Percentiles rank a stretch among this genome's conserved stretches.
phyloP scores from a whole-genome alignment of 2,113 vertebrate genomes.

The Eulemur macaco region DNA sequence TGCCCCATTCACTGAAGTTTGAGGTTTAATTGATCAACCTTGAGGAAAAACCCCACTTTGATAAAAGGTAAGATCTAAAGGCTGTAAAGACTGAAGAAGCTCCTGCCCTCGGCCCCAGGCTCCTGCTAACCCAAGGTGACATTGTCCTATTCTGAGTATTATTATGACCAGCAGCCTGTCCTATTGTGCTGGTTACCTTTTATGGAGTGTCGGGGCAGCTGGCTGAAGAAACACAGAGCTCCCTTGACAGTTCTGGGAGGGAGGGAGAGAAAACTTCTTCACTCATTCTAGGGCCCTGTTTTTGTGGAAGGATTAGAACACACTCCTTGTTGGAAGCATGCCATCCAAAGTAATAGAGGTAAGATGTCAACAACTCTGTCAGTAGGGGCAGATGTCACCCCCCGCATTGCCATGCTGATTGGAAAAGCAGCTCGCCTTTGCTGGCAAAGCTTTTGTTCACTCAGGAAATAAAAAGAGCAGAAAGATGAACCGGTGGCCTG shows the following conservation, averaged over 20 bases:
- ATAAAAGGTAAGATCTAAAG: constrained; percentile 3
- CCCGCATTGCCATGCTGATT: background rate
- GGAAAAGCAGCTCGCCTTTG: background rate
- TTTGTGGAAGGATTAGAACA: background rate
- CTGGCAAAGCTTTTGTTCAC: background rate
- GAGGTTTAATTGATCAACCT: background rate
- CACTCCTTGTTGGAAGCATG: background rate
- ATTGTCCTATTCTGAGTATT: background rate
- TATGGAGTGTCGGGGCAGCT: background rate
- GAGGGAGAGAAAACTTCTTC: background rate
- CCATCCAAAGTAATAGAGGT: constrained; percentile 4
- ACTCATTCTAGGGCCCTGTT: background rate
- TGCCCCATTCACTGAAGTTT: background rate
- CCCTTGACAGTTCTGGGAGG: background rate
- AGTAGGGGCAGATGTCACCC: background rate
- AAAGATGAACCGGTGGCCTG: background rate
- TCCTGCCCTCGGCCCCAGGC: background rate
- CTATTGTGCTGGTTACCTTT: background rate
- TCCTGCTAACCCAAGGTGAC: background rate
- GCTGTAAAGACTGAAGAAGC: background rate
- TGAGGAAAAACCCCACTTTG: background rate
- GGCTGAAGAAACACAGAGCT: background rate
- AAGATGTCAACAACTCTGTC: background rate
- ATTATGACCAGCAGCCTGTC: background rate
- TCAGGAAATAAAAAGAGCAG: background rate